These are phyloP conservation scores for Odobenus rosmarus DNA, from an alignment of 2,113 vertebrate genomes.

Conservation along the genomic window DNA sequence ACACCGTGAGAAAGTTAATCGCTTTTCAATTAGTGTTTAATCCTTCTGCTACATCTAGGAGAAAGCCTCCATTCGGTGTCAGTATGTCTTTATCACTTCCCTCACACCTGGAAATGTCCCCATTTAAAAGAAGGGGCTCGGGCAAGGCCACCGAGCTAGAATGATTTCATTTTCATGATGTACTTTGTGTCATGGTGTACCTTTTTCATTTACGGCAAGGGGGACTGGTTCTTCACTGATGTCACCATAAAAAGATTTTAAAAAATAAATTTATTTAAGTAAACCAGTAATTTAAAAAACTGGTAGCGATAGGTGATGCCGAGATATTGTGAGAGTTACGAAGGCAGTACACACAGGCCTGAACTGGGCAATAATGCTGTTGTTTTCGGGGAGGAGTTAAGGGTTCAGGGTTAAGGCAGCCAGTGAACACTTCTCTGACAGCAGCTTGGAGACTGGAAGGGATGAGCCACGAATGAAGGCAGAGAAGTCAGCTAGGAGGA, in stretches of 20 bases:
- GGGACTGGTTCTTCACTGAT: neutral
- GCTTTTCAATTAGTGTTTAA: slow-evolving; percentile 75
- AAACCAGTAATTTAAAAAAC: neutral
- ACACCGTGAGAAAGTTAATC: slow-evolving; percentile 66
- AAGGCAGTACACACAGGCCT: neutral
- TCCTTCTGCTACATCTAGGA: slow-evolving; percentile 64
- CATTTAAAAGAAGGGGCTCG: neutral
- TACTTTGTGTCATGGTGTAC: neutral
- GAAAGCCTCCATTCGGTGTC: slow-evolving; percentile 58
- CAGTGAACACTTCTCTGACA: neutral
- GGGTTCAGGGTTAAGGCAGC: neutral
- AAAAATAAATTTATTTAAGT: neutral
- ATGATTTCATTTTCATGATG: neutral
- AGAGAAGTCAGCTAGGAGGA: neutral
- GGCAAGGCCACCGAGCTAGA: neutral
- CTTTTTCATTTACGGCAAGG: neutral
- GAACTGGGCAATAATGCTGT: neutral
- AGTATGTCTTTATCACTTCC: neutral
- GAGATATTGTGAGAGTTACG: neutral
- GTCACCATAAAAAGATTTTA: neutral
- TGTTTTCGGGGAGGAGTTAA: neutral
- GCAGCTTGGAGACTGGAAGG: neutral
- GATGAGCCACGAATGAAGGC: neutral
- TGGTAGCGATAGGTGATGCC: neutral
- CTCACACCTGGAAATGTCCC: slow-evolving; percentile 17